These are phyloP conservation scores for Thereva unica DNA, from an alignment of 2,888 invertebrate genomes.

Conservation along the genomic window DNA sequence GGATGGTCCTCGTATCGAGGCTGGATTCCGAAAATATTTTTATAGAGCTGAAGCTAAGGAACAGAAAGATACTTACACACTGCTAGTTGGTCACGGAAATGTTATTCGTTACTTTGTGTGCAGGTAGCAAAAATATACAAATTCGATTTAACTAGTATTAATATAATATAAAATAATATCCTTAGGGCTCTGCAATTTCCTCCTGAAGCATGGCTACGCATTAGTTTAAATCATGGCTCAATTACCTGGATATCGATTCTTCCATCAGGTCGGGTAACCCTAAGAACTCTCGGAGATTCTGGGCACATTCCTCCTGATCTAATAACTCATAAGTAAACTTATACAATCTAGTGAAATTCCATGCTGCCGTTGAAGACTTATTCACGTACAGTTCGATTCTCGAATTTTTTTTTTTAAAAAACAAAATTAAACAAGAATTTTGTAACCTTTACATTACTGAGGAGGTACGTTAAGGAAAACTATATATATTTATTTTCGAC, in stretches of 20 bases:
- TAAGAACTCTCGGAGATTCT: conserved; percentile 82
- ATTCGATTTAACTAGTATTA: neutral
- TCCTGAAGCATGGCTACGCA: conserved; percentile 94
- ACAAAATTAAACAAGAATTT: too few species aligned
- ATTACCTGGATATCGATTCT: conserved; percentile 89
- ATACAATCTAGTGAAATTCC: neutral
- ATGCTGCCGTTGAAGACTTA: neutral
- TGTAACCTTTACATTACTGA: too few species aligned
- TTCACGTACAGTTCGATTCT: neutral
- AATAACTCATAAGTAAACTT: conserved; percentile 64
- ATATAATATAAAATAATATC: conserved; percentile 41
- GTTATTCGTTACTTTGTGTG: conserved; percentile 96
- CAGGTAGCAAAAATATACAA: conserved; percentile 62
- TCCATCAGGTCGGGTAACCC: conserved; percentile 82
- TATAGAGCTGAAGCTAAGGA: conserved; percentile 84
- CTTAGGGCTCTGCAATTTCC: conserved; percentile 93
- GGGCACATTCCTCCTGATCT: conserved; percentile 84
- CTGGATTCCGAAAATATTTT: conserved; percentile 91
- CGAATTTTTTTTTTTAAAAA: too few species aligned
- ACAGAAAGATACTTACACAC: conserved; percentile 79
- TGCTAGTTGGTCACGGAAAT: conserved; percentile 96
- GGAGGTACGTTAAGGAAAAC: too few species aligned
- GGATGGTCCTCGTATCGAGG: conserved; percentile 93
- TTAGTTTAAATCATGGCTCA: conserved; percentile 89
- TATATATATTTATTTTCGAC: too few species aligned